phyloP scores from a whole-genome alignment of 2,113 vertebrate species.

The Ceyx margarethae region DNA sequence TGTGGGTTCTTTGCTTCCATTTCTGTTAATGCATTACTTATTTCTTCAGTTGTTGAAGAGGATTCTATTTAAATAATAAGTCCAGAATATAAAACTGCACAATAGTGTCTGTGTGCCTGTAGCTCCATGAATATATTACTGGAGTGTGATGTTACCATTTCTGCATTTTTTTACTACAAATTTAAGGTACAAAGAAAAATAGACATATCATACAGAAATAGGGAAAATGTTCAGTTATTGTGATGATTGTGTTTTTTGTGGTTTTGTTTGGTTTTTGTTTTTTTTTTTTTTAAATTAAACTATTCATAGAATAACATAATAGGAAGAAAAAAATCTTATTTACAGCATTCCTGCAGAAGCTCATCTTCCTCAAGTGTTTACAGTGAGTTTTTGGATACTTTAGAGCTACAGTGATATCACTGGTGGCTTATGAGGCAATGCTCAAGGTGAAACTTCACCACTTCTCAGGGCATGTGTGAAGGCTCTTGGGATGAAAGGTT shows the following conservation, averaged over 20 bases:
- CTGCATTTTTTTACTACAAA: neutral
- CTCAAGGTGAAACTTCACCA: slow-evolving; percentile 22
- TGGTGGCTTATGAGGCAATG: slow-evolving; percentile 4
- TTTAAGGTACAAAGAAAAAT: neutral
- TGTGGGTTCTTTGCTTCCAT: neutral
- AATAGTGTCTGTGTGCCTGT: neutral
- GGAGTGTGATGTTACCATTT: neutral
- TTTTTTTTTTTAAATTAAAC: neutral
- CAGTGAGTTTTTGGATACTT: slow-evolving; percentile 7
- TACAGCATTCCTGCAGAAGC: slow-evolving; percentile 18
- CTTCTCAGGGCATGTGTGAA: slow-evolving; percentile 3
- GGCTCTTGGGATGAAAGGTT: slow-evolving; percentile 38
- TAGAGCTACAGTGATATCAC: slow-evolving; percentile 4
- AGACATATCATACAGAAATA: neutral
- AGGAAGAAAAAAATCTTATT: neutral
- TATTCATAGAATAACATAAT: slow-evolving; percentile 3
- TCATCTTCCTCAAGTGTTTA: slow-evolving; percentile 32
- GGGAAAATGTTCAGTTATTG: neutral
- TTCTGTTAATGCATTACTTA: neutral
- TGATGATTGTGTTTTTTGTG: neutral
- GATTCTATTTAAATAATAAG: slow-evolving; percentile 1
- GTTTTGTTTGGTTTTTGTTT: too few species aligned
- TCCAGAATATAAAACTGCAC: neutral
- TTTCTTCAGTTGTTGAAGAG: neutral
- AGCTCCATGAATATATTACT: neutral